Evolutionary conservation across 2,113 vertebrate species (phyloP), one percentile per base, ranked within the genome.

Genomic region (Toxotes jaculatrix): DNA sequence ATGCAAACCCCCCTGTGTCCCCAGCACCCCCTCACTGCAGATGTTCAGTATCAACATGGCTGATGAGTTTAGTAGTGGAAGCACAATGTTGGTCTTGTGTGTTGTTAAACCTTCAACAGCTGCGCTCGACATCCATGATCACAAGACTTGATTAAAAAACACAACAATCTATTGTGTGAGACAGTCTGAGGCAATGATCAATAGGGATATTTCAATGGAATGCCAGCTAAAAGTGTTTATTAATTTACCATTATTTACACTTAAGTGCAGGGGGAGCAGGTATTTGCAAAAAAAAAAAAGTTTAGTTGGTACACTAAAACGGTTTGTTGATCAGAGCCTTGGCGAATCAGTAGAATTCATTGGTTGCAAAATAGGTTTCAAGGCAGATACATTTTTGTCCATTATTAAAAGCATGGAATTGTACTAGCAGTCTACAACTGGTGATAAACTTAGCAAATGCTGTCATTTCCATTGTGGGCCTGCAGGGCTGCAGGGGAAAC

Each of bases 51-150:
- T 47, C 53, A 82, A 87, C 72, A 56, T 72, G 79, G 56, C 45
- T 59, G 72, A 69, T 63, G 68, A 40, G 43, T 78, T 79, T 66
- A 78, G 80, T 71, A 75, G 76, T 32, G 73, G 76, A 73, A 40
- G 67, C 77, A 87, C 82, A 93, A 81, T 89, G 84, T 84, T 63
- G 77, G 56, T 69, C 57, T 84, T 89, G 90, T 87, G 17, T 75
- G 66, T 66, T 80, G 64, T 61, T 61, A 40, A 55, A 56, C 70
- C 83, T 51, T 40, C 40, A 40, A 78, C 89, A 85, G 85, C 80
- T 84, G 75, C 69, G 80, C 75, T 42, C 40, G 80, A 72, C 81
- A 69, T 56, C 74, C 74, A 66, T 9, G 17, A 79, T 83, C 74
- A 86, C 63, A 83, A 85, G 74, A 71, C 82, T 45, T 65, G 45